Base-by-base conservation (phyloP, 2,888 invertebrate species). In the Tyria jacobaeae region DNA sequence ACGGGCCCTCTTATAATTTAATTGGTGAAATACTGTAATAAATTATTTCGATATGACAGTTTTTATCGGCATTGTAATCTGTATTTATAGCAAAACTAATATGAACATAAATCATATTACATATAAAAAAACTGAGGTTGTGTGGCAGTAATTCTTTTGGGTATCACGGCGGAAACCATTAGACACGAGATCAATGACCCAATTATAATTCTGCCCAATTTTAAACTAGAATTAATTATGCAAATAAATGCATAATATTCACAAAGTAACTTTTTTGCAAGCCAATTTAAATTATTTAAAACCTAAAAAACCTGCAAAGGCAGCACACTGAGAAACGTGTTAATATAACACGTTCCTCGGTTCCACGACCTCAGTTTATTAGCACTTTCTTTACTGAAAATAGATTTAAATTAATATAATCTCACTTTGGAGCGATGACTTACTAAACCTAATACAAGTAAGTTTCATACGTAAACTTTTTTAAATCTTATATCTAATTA, bases 121-220 rank as follows among this genome's bases (percentile, higher is more conserved):
- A 56, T 14, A 25, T 17, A 56, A 21, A 25, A 25, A 56, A 1
- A 48, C 21, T 44, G 15, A n/a, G 9, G 41, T 17, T n/a, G 17
- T 17, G n/a, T 6, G 15, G n/a, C 27, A 27, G 3, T 9, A n/a
- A 17, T 17, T 31, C n/a, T 31, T 50, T 31, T 21, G 10, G 21
- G 10, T 35, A 24, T n/a, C 27, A 21, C 25, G 17, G 6, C 14
- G 15, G 48, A 25, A 24, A 35, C n/a, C 17, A 21, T 10, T 21
- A 31, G 21, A 44, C 44, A 44, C 24, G 34, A 44, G 55, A 44
- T 55, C 61, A 62, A 57, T 44, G 57, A 56, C 56, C 51, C 57
- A 52, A 48, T 57, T 37, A 56, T 27, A 37, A 35, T 57, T 44
- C 35, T 34, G 50, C 21, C 15, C 24, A 52, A 24, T 31, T 51